phyloP scores from a whole-genome alignment of 2,888 invertebrate genomes.

The Pandemis cinnamomeana region DNA sequence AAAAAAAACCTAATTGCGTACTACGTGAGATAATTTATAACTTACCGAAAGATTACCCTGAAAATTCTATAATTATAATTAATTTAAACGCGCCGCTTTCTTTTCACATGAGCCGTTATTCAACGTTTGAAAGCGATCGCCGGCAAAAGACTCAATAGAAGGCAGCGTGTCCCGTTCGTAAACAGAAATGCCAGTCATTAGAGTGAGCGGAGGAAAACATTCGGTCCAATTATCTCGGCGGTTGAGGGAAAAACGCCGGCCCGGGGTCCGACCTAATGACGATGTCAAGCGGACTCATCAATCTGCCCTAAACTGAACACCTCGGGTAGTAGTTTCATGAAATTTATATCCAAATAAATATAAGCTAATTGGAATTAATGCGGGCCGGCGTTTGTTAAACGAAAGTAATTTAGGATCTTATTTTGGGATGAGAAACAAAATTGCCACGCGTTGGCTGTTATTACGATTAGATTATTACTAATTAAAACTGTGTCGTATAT shows the following conservation, averaged over 20 bases:
- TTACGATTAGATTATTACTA: background rate
- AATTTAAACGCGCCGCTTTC: conserved; percentile 6
- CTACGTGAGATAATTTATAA: background rate
- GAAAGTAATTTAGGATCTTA: background rate
- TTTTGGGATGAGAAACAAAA: background rate
- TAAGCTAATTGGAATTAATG: conserved; percentile 32
- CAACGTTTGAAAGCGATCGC: conserved; percentile 60
- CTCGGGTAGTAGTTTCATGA: conserved; percentile 39
- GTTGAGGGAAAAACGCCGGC: conserved; percentile 66
- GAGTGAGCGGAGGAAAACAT: conserved; percentile 76
- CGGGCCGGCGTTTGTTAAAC: conserved; percentile 1
- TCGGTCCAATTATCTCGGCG: conserved; percentile 76
- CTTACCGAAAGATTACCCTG: background rate
- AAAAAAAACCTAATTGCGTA: too few species aligned
- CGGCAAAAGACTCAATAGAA: conserved; percentile 78
- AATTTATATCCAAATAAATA: conserved; percentile 37
- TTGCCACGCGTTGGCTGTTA: background rate
- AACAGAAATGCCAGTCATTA: conserved; percentile 83
- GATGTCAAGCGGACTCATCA: conserved; percentile 77
- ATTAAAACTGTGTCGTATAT: too few species aligned
- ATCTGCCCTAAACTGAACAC: conserved; percentile 67
- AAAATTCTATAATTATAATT: background rate
- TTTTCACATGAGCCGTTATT: conserved; percentile 26
- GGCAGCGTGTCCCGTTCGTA: conserved; percentile 73
- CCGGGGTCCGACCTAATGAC: conserved; percentile 75